phyloP scores from a whole-genome alignment of 35 echinoderm and acorn worm genomes.

The Stichopus chloronotus region DNA sequence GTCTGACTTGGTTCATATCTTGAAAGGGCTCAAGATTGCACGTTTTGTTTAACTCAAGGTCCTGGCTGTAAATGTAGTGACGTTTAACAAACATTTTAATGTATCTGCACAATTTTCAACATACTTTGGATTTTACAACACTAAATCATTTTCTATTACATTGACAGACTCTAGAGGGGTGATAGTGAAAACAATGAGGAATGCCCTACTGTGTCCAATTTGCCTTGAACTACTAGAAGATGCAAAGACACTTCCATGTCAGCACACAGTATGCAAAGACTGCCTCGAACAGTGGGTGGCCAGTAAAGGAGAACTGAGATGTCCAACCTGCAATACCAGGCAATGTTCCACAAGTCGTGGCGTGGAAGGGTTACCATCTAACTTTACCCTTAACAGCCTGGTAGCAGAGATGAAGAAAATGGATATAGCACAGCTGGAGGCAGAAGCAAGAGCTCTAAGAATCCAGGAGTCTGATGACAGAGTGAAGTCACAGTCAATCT shows the following conservation, averaged over 20 bases:
- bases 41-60: no score
- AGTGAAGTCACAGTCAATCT: neutral
- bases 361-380: neutral
- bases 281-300: constrained; percentile 8
- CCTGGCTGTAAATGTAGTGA: no score
- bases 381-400: constrained; percentile 25
- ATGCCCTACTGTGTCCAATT: constrained; percentile 15
- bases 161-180: neutral
- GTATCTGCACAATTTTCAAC: no score
- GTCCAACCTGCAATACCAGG: constrained; percentile 22
- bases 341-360: neutral
- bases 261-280: constrained; percentile 15
- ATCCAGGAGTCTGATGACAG: neutral
- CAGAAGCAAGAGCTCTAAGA: neutral
- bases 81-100: no score
- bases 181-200: neutral
- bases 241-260: constrained; percentile 43
- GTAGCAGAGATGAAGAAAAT: constrained; percentile 43
- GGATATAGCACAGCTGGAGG: neutral
- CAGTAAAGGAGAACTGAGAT: constrained; percentile 23
- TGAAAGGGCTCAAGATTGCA: no score
- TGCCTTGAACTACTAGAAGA: neutral
- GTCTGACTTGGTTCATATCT: no score
- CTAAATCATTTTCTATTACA: no score
- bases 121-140: no score